phyloP scores from a whole-genome alignment of 2,797 vertebrate genomes.

The Harpagifer antarcticus region DNA sequence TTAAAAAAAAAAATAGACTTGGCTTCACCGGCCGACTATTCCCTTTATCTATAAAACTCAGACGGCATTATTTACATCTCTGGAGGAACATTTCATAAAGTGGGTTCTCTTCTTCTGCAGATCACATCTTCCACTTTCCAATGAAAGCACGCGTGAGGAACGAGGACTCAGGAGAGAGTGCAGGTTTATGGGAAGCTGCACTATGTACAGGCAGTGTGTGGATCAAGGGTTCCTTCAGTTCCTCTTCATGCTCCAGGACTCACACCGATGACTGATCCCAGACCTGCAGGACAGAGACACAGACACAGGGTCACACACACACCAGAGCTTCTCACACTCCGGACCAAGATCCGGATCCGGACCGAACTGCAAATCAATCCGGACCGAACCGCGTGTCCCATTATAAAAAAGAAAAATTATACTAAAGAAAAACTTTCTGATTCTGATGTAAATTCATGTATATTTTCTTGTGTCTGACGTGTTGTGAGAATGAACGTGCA shows the following conservation, averaged over 20 bases:
- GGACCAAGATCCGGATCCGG: no score
- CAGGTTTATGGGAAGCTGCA: conserved; percentile 56
- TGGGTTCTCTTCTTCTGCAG: conserved; percentile 55
- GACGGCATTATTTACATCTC: conserved; percentile 82
- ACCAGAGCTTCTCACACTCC: no score
- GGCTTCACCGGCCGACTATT: conserved; percentile 79
- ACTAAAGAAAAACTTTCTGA: no score
- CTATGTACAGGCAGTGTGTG: conserved; percentile 73
- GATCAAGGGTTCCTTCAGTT: not conserved
- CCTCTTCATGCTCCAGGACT: conserved; percentile 69
- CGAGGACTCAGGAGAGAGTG: conserved; percentile 65
- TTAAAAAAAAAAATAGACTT: conserved; percentile 89
- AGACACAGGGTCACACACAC: conserved; percentile 22
- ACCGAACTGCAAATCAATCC: no score
- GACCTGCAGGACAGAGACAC: conserved; percentile 85
- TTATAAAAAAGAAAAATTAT: no score
- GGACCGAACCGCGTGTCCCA: no score
- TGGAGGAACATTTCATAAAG: conserved; percentile 58
- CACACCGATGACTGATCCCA: conserved; percentile 99
- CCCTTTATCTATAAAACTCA: conserved; percentile 85
- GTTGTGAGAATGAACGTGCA: no score
- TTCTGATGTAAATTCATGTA: no score
- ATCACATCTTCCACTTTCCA: conserved; percentile 14
- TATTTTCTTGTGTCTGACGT: no score
- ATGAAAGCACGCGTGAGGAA: conserved; percentile 55